phyloP scores from a whole-genome alignment of 2,888 invertebrate species.

The Euspilapteryx auroguttella region DNA sequence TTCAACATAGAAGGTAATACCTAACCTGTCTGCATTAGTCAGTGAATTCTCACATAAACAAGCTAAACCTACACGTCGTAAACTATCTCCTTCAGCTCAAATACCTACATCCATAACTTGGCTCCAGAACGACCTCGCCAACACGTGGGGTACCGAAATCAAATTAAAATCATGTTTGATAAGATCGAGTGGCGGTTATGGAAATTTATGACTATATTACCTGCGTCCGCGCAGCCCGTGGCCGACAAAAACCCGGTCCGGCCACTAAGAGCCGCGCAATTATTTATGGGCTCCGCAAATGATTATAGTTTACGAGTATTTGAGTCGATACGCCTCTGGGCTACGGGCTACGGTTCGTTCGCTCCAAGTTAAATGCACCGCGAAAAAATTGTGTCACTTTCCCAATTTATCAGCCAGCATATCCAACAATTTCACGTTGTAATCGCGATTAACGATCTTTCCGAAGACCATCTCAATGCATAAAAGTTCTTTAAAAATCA shows the following conservation, averaged over 20 bases:
- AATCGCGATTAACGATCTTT: too few relatives aligned
- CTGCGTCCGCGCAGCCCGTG: conserved; percentile 47
- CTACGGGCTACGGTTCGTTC: conserved; percentile 5
- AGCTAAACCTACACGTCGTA: too few relatives aligned
- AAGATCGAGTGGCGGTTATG: conserved; percentile 62
- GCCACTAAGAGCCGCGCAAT: conserved; percentile 19
- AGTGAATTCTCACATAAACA: too few relatives aligned
- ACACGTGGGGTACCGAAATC: conserved; percentile 59
- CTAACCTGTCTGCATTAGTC: too few relatives aligned
- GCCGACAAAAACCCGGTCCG: conserved; percentile 36
- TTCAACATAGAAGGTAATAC: too few relatives aligned
- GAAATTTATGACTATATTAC: conserved; percentile 63
- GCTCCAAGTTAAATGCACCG: conserved; percentile 3
- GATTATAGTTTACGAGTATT: conserved; percentile 54
- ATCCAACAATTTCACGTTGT: neutral
- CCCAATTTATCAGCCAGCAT: neutral
- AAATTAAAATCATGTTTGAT: conserved; percentile 62
- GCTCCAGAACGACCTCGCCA: conserved; percentile 28
- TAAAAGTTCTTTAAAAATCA: too few relatives aligned
- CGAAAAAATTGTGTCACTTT: neutral
- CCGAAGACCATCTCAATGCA: too few relatives aligned
- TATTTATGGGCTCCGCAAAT: conserved; percentile 55
- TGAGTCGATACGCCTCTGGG: conserved; percentile 40
- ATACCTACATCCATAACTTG: conserved; percentile 49
- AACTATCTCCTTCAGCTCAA: too few relatives aligned